phyloP scores from a whole-genome alignment of 2,888 invertebrate species.

The Tipula helvola region DNA sequence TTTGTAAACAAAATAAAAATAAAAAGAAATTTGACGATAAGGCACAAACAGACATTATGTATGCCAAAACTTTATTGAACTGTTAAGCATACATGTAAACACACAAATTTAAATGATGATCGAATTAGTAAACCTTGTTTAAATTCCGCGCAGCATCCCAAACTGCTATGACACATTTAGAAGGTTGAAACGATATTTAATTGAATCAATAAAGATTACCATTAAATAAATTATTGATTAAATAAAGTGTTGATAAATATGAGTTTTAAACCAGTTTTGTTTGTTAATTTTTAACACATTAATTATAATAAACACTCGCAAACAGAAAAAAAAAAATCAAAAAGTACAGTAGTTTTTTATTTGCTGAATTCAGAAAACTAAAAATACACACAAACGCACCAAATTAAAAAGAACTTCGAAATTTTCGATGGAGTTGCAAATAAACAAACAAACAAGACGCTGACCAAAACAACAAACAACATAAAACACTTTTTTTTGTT shows the following conservation, averaged over 20 bases:
- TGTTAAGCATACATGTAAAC: not conserved
- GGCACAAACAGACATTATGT: not conserved
- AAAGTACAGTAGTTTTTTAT: not conserved
- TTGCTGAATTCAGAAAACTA: not conserved
- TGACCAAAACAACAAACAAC: not conserved
- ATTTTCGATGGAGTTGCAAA: not conserved
- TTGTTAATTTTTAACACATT: too few relatives aligned
- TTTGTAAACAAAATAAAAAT: not conserved
- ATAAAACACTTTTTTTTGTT: not conserved
- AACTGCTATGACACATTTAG: too few relatives aligned
- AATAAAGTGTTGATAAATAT: too few relatives aligned
- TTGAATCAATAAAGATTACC: too few relatives aligned
- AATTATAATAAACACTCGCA: too few relatives aligned
- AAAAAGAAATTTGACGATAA: not conserved
- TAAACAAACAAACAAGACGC: too few relatives aligned
- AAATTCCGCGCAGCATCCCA: too few relatives aligned
- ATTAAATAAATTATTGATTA: too few relatives aligned
- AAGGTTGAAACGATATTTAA: too few relatives aligned
- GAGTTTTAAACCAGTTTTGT: not conserved
- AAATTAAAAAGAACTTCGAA: not conserved
- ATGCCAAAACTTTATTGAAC: not conserved
- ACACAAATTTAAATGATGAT: not conserved
- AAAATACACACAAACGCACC: not conserved
- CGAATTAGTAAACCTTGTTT: too few relatives aligned
- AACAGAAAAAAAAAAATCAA: too few relatives aligned